phyloP scores from a whole-genome alignment of 2,797 vertebrate genomes.

The Ispidina lecontei region DNA sequence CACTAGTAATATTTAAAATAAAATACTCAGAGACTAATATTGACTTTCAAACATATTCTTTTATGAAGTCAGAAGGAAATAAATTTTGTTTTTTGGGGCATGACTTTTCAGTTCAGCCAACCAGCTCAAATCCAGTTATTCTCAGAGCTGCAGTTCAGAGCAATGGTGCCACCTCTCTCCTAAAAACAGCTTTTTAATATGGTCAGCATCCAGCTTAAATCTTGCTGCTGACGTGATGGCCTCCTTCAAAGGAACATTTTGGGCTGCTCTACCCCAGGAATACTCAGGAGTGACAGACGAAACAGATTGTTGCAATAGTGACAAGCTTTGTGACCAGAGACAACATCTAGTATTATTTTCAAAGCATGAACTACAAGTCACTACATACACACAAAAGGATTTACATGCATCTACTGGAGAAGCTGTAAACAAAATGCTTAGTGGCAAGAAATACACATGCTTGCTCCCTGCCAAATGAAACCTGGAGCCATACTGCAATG shows the following conservation, averaged over 20 bases:
- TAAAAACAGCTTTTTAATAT: neutral
- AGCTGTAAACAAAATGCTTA: neutral
- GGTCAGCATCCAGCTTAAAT: neutral
- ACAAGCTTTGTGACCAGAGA: neutral
- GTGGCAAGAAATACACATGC: neutral
- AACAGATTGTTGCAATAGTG: neutral
- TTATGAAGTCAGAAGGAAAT: constrained; percentile 14
- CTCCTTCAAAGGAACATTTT: neutral
- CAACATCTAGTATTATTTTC: neutral
- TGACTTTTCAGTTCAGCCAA: constrained; percentile 20
- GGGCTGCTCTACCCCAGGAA: neutral
- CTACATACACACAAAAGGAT: neutral
- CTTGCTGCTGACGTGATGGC: neutral
- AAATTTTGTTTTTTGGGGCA: neutral
- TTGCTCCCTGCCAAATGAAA: neutral
- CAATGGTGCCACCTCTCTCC: constrained; percentile 9
- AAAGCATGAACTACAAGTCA: neutral
- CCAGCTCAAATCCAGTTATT: constrained; percentile 57
- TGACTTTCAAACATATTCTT: constrained; percentile 10
- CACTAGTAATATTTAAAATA: neutral
- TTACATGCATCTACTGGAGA: neutral
- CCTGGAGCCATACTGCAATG: neutral
- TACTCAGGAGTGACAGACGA: neutral
- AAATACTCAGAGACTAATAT: neutral
- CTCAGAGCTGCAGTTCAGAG: constrained; percentile 13